These are phyloP conservation scores for Papilio polyxenes DNA, from an alignment of 1,140 invertebrate species.

Conservation along the genomic window DNA sequence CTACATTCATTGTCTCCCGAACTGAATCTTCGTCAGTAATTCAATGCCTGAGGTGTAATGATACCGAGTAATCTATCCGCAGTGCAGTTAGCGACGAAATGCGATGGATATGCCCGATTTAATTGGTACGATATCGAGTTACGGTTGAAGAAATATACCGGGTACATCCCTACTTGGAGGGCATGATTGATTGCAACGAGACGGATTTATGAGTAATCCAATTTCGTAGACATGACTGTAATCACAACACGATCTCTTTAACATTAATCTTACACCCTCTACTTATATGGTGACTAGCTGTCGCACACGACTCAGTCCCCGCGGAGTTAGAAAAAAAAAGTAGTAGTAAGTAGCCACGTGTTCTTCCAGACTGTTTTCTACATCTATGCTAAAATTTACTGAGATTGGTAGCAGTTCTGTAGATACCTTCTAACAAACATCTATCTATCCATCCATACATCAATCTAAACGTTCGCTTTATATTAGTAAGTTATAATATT, in stretches of 20 bases:
- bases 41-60: not conserved
- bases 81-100: not conserved
- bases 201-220: slow-evolving; percentile 1
- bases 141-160: not conserved
- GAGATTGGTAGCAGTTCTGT: no score
- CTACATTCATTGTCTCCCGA: not conserved
- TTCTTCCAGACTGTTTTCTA: no score
- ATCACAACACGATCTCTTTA: not conserved
- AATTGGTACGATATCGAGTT: not conserved
- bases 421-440: no score
- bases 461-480: no score
- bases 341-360: no score
- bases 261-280: not conserved
- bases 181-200: slow-evolving; percentile 1
- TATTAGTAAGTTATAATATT: no score
- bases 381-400: no score
- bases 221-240: slow-evolving; percentile 7
- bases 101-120: not conserved
- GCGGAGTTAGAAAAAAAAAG: no score
- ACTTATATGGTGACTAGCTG: not conserved
- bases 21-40: not conserved
- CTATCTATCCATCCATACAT: no score
- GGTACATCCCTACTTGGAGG: not conserved
- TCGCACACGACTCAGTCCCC: no score
- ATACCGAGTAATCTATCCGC: not conserved